Conservation (phyloP, 1,140 invertebrate species). For the Hyles euphorbiae region DNA sequence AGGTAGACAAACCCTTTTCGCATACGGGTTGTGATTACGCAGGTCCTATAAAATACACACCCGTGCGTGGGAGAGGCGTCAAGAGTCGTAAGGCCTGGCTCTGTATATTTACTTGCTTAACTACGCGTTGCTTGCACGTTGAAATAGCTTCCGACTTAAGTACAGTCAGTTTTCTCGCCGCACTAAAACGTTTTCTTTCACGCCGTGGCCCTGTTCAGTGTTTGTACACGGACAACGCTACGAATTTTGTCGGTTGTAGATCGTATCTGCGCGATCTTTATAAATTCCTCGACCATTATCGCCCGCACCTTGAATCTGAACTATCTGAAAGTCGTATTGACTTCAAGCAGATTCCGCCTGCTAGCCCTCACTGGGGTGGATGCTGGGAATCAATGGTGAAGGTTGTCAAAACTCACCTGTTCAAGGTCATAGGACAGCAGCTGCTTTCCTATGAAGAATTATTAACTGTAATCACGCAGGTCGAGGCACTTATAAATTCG, state of each 20-base stretch:
- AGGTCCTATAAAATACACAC: conserved; percentile 42
- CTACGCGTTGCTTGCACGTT: conserved; percentile 32
- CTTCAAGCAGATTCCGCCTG: too few relatives aligned
- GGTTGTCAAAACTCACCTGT: too few relatives aligned
- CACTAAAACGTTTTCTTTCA: conserved; percentile 18
- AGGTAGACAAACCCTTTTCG: conserved; percentile 34
- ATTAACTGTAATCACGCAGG: conserved; percentile 24
- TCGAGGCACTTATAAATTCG: conserved; percentile 48
- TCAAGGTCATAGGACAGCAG: conserved; percentile 28
- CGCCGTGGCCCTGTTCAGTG: conserved; percentile 15
- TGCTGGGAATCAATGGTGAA: too few relatives aligned
- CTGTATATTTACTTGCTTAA: conserved; percentile 50
- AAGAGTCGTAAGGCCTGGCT: conserved; percentile 45
- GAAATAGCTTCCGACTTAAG: conserved; percentile 14
- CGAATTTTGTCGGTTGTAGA: conserved; percentile 20
- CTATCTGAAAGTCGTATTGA: too few relatives aligned
- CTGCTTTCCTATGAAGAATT: conserved; percentile 36
- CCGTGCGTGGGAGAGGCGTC: conserved; percentile 20
- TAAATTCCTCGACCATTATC: conserved; percentile 33
- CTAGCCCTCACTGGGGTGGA: too few relatives aligned
- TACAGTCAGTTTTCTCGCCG: conserved; percentile 13
- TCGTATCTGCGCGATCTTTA: conserved; percentile 21
- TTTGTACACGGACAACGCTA: conserved; percentile 13
- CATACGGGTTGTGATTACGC: conserved; percentile 47
- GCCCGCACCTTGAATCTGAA: conserved; percentile 16